phyloP scores from a whole-genome alignment of 64 coral and sea anemone species.

The Platygyra sinensis region DNA sequence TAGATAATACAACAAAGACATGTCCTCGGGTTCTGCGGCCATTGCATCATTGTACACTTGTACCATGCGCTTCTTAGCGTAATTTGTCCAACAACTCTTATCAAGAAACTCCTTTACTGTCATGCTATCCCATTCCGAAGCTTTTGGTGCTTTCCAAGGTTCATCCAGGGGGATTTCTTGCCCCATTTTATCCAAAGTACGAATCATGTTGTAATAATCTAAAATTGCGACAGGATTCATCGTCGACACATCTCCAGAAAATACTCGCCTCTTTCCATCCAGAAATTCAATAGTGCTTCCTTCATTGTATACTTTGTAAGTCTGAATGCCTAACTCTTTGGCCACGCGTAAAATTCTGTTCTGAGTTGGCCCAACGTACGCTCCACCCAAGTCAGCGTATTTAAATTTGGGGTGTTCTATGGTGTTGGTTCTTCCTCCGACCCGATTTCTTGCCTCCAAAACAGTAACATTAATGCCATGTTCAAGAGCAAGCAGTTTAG shows the following conservation, averaged over 20 bases:
- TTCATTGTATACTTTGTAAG: conserved; percentile 73
- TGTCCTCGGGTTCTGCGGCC: conserved; percentile 85
- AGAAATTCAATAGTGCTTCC: conserved; percentile 76
- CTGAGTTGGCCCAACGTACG: conserved; percentile 91
- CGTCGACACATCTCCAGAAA: conserved; percentile 75
- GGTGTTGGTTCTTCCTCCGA: conserved; percentile 87
- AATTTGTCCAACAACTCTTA: conserved; percentile 84
- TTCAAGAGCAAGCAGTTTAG: conserved; percentile 63
- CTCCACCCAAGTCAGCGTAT: conserved; percentile 77
- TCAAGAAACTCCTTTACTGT: conserved; percentile 89
- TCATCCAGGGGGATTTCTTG: conserved; percentile 60
- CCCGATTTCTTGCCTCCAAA: conserved; percentile 82
- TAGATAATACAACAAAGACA: conserved; percentile 95
- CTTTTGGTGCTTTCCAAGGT: conserved; percentile 73
- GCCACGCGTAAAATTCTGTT: conserved; percentile 86
- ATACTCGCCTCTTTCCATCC: conserved; percentile 62
- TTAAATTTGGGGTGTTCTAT: conserved; percentile 72
- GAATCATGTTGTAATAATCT: conserved; percentile 77
- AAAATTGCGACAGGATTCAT: conserved; percentile 88
- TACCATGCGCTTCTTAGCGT: conserved; percentile 82
- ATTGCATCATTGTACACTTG: conserved; percentile 90
- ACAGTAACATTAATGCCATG: conserved; percentile 64
- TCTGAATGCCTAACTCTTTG: conserved; percentile 85
- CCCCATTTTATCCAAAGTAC: conserved; percentile 75
- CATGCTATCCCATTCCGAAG: conserved; percentile 88